Evolutionary conservation across 2,888 invertebrate genomes (phyloP), one percentile per base, ranked within the genome.

Genomic region (Polia nebulosa): DNA sequence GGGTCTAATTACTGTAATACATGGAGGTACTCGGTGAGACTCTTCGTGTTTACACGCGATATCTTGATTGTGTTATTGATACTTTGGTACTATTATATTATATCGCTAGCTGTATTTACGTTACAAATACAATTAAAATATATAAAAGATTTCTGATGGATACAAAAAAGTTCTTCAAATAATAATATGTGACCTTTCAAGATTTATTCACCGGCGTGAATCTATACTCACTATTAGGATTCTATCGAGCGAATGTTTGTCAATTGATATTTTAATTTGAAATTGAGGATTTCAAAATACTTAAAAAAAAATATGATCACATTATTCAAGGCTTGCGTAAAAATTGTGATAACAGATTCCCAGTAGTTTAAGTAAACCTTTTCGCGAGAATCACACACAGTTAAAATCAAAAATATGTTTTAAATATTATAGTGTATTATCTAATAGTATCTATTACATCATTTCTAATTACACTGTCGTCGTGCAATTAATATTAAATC

Each of bases 1-100:
- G 92, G 90, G 89, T 92, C 92, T 94, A 93, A 93, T 94, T 93
- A 88, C 88, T 87, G 87, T 90, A 89, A 91, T 91, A 32, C 63
- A 20, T 17, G 32, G 22, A 32, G 53, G 57, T 25, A 61, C 85
- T 88, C 79, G 87, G 87, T 87, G 87, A 83, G 79, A 76, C 70
- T 67, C 83, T 84, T 88, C 82, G 85, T 87, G 87, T 80, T 86
- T 79, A 88, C 90, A 91, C 88, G 91, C 90, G 86, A 91, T 80
- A 80, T 76, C 83, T 87, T 87, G 78, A 85, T 78, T 78, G 64
- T 71, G 83, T 85, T 83, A 74, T 70, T 57, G 62, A 25, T 69
- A 58, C 61, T 62, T 61, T 25, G 27, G n/a, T 45, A 25, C 25
- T 34, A 27, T 29, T 51, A 64, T 51, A 51, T 57, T 44, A 55